Conservation (phyloP, 1,140 invertebrate species). For the Sinonovacula constricta region DNA sequence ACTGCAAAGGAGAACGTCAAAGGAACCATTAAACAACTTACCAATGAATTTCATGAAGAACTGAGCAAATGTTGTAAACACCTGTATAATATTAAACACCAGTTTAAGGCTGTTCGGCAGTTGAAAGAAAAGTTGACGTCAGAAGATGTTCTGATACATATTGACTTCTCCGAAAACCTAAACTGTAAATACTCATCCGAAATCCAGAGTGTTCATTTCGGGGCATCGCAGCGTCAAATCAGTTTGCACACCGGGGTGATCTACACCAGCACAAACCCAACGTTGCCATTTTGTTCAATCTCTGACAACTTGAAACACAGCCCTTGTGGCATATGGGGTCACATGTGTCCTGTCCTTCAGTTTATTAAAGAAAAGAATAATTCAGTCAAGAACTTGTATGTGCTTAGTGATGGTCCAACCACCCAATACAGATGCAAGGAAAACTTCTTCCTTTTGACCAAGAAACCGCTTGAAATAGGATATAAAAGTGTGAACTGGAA, state of each 20-base stretch:
- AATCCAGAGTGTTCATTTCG: conserved; percentile 35
- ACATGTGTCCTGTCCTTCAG: conserved; percentile 5
- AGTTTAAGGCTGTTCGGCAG: neutral
- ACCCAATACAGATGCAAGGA: conserved; percentile 53
- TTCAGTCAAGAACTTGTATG: conserved; percentile 18
- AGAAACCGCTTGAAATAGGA: neutral
- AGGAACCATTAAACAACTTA: conserved; percentile 9
- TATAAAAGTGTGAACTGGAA: conserved; percentile 51
- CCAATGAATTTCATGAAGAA: too few species aligned
- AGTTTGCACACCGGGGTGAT: conserved; percentile 25
- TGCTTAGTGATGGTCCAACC: conserved; percentile 58
- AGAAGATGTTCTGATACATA: neutral
- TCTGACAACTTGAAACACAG: conserved; percentile 26
- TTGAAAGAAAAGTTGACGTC: neutral
- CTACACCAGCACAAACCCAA: neutral
- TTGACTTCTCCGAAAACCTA: conserved; percentile 33
- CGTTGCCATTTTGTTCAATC: neutral
- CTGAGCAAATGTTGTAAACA: too few species aligned
- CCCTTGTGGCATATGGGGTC: conserved; percentile 9
- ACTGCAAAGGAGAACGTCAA: neutral
- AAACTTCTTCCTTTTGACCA: conserved; percentile 49
- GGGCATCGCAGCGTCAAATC: conserved; percentile 19
- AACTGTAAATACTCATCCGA: conserved; percentile 16
- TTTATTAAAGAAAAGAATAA: neutral
- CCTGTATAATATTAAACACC: conserved; percentile 3